These are phyloP conservation scores for Deilephila porcellus DNA, from an alignment of 2,888 invertebrate genomes.

Conservation along the genomic window DNA sequence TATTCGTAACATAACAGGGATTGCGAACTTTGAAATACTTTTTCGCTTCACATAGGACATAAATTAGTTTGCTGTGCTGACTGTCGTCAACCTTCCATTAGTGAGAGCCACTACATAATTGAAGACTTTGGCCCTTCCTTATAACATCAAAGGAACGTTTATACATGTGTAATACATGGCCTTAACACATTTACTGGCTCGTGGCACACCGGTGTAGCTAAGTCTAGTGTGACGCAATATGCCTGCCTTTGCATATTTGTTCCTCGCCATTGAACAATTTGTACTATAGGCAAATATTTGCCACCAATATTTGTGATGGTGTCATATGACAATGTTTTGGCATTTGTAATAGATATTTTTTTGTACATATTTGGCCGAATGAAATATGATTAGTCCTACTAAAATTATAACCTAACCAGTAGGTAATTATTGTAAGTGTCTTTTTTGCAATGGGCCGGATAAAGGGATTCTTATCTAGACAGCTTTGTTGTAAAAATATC, in stretches of 20 bases:
- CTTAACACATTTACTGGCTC: not conserved
- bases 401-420: not conserved
- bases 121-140: too few relatives aligned
- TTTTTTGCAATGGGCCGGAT: too few relatives aligned
- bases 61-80: too few relatives aligned
- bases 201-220: not conserved
- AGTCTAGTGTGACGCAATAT: not conserved
- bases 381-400: not conserved
- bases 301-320: not conserved
- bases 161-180: not conserved
- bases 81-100: too few relatives aligned
- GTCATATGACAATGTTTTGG: not conserved
- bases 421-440: not conserved
- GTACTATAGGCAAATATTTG: conserved; percentile 1
- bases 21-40: too few relatives aligned
- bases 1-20: too few relatives aligned
- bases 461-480: too few relatives aligned
- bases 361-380: not conserved
- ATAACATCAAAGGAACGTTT: too few relatives aligned
- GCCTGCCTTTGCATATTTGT: conserved; percentile 3
- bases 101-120: too few relatives aligned
- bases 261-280: conserved; percentile 16
- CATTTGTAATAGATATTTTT: not conserved
- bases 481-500: too few relatives aligned
- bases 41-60: too few relatives aligned